Conservation (phyloP, 2,888 invertebrate species). For the Leucophenga maculata region DNA sequence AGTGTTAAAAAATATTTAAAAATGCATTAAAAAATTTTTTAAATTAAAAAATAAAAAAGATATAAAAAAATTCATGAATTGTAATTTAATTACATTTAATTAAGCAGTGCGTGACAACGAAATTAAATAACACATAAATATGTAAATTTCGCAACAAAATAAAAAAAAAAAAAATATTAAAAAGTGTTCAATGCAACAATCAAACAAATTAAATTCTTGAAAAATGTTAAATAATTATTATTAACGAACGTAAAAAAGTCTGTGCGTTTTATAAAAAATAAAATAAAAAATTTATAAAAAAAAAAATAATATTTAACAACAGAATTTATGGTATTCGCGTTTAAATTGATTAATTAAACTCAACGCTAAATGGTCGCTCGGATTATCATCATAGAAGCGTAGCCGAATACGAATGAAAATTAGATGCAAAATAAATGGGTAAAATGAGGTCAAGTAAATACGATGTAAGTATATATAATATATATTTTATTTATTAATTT, state of each 20-base stretch:
- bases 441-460: constrained; percentile 74
- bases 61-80: constrained; percentile 21
- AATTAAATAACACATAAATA: neutral
- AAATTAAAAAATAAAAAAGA: constrained; percentile 35
- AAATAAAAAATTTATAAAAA: constrained; percentile 24
- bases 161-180: constrained; percentile 10
- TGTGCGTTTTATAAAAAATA: constrained; percentile 5
- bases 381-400: constrained; percentile 66
- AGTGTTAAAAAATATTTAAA: neutral
- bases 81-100: neutral
- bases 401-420: constrained; percentile 73
- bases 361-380: constrained; percentile 66
- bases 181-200: constrained; percentile 18
- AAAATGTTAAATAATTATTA: neutral
- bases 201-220: constrained; percentile 5
- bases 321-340: constrained; percentile 8
- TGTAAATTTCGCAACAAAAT: neutral
- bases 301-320: no score
- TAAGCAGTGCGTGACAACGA: neutral
- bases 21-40: constrained; percentile 20
- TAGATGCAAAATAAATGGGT: constrained; percentile 74
- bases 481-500: neutral
- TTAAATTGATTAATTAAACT: constrained; percentile 18
- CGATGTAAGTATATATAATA: constrained; percentile 71
- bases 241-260: neutral